These are phyloP conservation scores for Syngnathus acus DNA, from an alignment of 2,797 vertebrate genomes.

Conservation along the genomic window DNA sequence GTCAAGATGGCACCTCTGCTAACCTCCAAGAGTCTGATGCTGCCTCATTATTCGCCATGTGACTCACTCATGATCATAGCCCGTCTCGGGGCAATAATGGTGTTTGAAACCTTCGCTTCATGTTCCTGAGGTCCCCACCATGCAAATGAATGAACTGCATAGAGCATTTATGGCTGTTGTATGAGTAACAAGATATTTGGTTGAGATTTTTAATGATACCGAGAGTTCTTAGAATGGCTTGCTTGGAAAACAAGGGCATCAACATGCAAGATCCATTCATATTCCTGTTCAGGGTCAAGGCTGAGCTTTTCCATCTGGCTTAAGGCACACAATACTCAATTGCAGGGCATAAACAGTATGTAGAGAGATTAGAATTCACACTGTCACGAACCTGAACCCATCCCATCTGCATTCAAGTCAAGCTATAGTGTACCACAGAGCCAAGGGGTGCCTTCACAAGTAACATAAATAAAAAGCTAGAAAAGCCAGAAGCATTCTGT, in stretches of 20 bases:
- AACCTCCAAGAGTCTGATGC: conserved; percentile 50
- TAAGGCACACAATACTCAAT: not conserved
- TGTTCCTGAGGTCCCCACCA: conserved; percentile 19
- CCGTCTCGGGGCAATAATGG: conserved; percentile 36
- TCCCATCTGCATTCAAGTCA: not conserved
- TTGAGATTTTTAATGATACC: not conserved
- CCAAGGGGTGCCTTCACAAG: not conserved
- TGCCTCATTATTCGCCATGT: conserved; percentile 49
- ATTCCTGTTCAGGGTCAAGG: not conserved
- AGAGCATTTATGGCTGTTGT: not conserved
- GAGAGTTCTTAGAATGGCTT: not conserved
- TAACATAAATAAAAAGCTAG: not conserved
- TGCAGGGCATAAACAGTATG: not conserved
- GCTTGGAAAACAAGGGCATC: not conserved
- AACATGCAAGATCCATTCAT: not conserved
- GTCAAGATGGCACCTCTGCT: conserved; percentile 55
- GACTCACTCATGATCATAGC: conserved; percentile 51
- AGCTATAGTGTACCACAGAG: not conserved
- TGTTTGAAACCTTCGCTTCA: conserved; percentile 34
- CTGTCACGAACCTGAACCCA: not conserved
- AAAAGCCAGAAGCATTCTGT: not conserved
- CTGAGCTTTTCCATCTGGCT: not conserved
- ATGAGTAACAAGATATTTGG: not conserved
- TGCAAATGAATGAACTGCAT: conserved; percentile 6
- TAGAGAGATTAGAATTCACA: not conserved